Evolutionary conservation across 2,797 vertebrate genomes (phyloP).

Genomic region (Diplodus puntazzo): DNA sequence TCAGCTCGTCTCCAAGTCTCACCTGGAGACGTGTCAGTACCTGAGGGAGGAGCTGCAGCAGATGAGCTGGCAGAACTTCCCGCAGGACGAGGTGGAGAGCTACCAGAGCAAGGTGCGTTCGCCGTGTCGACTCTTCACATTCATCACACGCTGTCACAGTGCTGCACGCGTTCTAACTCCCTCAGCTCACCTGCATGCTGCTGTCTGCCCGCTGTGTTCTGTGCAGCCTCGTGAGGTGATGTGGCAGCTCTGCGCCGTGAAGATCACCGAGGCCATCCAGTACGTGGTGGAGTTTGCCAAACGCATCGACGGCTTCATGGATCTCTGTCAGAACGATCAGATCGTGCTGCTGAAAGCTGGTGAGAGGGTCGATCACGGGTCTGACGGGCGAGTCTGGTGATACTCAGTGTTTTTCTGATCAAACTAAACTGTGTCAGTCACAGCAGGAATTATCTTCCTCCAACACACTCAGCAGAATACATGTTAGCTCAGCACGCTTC

Average conservation of each 20-base stretch:
- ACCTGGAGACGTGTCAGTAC: slow-evolving; percentile 96
- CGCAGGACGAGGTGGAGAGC: slow-evolving; percentile 91
- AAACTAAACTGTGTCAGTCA: too few relatives aligned
- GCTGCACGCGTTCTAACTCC: too few relatives aligned
- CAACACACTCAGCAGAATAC: too few relatives aligned
- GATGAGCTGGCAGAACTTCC: slow-evolving; percentile 92
- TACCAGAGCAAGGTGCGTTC: slow-evolving; percentile 92
- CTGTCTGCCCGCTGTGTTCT: neutral
- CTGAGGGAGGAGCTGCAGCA: slow-evolving; percentile 93
- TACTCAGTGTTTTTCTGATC: too few relatives aligned
- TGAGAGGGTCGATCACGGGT: slow-evolving; percentile 62
- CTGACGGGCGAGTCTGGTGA: neutral
- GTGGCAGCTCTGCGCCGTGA: slow-evolving; percentile 96
- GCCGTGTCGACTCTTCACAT: neutral
- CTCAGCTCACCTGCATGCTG: too few relatives aligned
- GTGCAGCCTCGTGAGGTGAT: slow-evolving; percentile 91
- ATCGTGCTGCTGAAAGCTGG: slow-evolving; percentile 97
- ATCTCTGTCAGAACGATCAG: slow-evolving; percentile 96
- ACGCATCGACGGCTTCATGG: slow-evolving; percentile 96
- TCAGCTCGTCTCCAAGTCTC: slow-evolving; percentile 94
- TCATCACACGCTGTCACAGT: too few relatives aligned
- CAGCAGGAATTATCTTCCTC: too few relatives aligned
- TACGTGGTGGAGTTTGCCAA: slow-evolving; percentile 98
- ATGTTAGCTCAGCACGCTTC: too few relatives aligned
- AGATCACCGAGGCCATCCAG: slow-evolving; percentile 96